A percentile compares a stretch with the other conserved stretches of the same genome.
Conservation (phyloP, 2,797 vertebrate genomes). For the Anabacerthia variegaticeps region DNA sequence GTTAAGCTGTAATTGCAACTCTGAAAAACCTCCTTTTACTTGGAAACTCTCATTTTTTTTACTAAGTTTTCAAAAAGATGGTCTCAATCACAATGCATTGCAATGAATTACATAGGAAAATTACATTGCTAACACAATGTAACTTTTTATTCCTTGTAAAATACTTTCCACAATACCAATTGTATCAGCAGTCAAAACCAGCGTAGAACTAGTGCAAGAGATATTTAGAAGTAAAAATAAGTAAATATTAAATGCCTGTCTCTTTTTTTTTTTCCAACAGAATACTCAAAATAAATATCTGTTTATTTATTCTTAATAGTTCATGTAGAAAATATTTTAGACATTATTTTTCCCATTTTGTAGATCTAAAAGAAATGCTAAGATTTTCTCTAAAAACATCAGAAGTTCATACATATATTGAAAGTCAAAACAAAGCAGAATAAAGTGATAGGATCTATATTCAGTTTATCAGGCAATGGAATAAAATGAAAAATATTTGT, state of each 20-base stretch:
- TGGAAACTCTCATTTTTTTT: neutral
- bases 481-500: neutral
- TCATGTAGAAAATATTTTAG: neutral
- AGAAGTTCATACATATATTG: neutral
- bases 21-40: neutral
- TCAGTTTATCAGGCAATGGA: neutral
- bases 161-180: neutral
- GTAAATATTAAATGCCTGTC: neutral
- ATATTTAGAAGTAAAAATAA: neutral
- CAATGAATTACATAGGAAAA: neutral
- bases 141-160: neutral
- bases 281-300: neutral
- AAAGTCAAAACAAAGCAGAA: neutral
- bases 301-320: neutral
- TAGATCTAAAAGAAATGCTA: neutral
- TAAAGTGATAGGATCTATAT: neutral
- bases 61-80: neutral
- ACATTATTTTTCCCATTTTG: neutral
- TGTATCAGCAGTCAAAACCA: neutral
- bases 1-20: neutral
- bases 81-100: neutral
- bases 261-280: neutral
- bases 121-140: neutral
- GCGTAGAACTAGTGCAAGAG: neutral
- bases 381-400: neutral